Base-by-base conservation (phyloP, 2,113 vertebrate genomes). In the Chunga burmeisteri region DNA sequence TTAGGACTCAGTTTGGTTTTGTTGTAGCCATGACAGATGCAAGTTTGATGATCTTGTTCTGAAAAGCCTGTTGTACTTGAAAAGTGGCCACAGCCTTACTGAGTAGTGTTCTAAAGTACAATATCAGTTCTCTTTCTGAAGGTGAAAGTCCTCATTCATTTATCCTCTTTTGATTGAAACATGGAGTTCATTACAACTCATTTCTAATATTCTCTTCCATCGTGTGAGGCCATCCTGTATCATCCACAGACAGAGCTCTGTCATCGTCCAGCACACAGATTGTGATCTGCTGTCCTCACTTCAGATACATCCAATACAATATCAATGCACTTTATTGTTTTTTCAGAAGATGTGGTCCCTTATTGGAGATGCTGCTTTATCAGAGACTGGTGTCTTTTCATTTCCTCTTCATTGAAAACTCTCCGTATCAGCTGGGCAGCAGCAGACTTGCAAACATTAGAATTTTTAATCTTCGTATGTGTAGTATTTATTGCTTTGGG, bases 341-440 rank as follows among this genome's bases (percentile, higher is more conserved):
- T 98, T 93, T 49, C 95, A 93, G 94, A 72, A 96, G 93, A 95
- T 91, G 93, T 91, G 94, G 89, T 36, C 79, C 77, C 94, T 95
- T 96, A 96, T 95, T 97, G 94, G 90, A 90, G 94, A 91, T 77
- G 91, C 78, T 92, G 74, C 90, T 97, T 98, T 97, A 98, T 98
- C 97, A 96, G 96, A 68, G 80, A 53, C 96, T 55, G 90, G 94
- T 90, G 96, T 95, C 96, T 97, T 96, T 98, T 98, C 97, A 98
- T 98, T 98, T 98, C 97, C 97, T 98, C 50, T 96, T 93, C 84
- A 95, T 97, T 97, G 87, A 96, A 63, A 96, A 63, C 83, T 72
- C 89, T 85, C 87, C 63, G 0, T 96, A 97, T 97, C 97, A 95
- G 91, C 86, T 86, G 90, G 90, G 90, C 86, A 96, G 80, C 93